phyloP scores from a whole-genome alignment of 2,888 invertebrate species.

The Chorisops tibialis region DNA sequence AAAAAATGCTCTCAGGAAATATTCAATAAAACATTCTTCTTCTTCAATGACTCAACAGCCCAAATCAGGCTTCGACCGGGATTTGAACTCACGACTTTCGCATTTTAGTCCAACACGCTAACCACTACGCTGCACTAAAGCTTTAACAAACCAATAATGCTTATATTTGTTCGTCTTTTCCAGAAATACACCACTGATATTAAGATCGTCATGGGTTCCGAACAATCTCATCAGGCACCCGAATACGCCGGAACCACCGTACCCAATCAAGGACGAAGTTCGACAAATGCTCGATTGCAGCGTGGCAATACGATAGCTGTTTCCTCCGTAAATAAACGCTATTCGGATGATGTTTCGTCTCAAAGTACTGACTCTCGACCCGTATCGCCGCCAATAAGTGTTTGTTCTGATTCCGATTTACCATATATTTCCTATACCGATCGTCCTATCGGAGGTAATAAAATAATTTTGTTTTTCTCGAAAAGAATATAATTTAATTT shows the following conservation, averaged over 20 bases:
- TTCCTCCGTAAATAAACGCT: conserved; percentile 39
- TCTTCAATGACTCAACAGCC: no score
- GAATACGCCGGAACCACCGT: neutral
- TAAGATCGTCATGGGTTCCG: conserved; percentile 57
- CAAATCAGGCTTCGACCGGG: no score
- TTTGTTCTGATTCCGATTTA: conserved; percentile 83
- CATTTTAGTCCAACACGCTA: no score
- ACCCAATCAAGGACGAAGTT: conserved; percentile 1
- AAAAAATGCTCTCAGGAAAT: no score
- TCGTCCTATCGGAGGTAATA: conserved; percentile 76
- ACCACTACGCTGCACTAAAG: no score
- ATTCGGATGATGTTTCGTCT: conserved; percentile 40
- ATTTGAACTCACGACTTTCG: no score
- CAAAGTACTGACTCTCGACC: conserved; percentile 52
- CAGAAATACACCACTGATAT: no score
- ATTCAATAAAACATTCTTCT: no score
- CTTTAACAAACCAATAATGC: no score
- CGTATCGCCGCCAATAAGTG: conserved; percentile 81
- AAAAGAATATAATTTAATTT: neutral
- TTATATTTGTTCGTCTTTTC: no score
- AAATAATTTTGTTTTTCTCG: neutral
- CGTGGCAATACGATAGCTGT: conserved; percentile 56
- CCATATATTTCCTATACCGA: conserved; percentile 91
- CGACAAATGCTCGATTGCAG: conserved; percentile 46
- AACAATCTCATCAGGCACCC: conserved; percentile 56